Base-by-base conservation (phyloP, 2,797 vertebrate species). In the Typhlichthys eigenmanni region DNA sequence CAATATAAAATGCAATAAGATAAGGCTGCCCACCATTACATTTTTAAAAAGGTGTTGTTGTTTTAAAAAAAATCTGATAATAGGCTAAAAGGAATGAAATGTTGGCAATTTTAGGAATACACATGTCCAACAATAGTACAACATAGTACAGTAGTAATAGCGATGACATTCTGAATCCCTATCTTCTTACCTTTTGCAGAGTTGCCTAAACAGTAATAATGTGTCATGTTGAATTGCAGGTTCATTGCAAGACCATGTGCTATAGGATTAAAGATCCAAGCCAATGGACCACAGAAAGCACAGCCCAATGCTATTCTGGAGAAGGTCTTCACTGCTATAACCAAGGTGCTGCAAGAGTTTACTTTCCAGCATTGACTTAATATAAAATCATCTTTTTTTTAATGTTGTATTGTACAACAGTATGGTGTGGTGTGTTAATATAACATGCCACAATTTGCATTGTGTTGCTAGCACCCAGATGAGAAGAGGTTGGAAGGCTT, bases 311-410 rank as follows among this genome's bases (percentile, higher is more conserved):
- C 98, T 50, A 99, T 99, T 73, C 85, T 99, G 91, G 98, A 99
- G 88, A 99, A 99, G 89, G 97, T 99, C 78, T 99, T 99, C 90
- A 98, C 95, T 46, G 96, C 98, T 29, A 99, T 99, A 78, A 99
- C 98, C 56, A 99, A 98, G 96, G 98, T 98, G 69, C 2, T 34
- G 11, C 59, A 50, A 1, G 24, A 13, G 2, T 69, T 62, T n/a
- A 13, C 3, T 19, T 13, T 32, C 53, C 53, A 6, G 34, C 53
- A 9, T 53, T 5, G 13, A 52, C 29, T 12, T 3, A 19, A 7
- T 32, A 13, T 24, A 7, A 12, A 29, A 54, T 46, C 2, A 46
- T 47, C 10, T 12, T 12, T 48, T 3, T 45, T 13, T 29, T 4
- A 4, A 4, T 43, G n/a, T 38, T 6, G 16, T 49, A 43, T 47